Evolutionary conservation across 2,797 vertebrate species (phyloP).

Genomic region (Pseudochirops cupreus): DNA sequence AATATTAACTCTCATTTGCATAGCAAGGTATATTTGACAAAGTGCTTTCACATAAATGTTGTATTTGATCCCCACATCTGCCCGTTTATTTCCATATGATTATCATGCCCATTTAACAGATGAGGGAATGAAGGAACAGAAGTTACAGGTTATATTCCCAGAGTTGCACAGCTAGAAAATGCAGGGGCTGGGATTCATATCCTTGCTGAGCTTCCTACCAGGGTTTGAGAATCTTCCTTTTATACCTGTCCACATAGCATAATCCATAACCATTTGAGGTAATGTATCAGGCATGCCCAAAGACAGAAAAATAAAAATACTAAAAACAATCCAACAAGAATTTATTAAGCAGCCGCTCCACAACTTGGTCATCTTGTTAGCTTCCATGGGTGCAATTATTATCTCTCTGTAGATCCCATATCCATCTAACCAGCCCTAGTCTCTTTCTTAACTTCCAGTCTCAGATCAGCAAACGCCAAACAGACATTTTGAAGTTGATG

Average conservation of each 20-base stretch:
- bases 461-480: neutral
- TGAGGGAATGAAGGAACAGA: neutral
- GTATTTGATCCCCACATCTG: neutral
- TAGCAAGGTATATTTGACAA: neutral
- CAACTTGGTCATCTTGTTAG: neutral
- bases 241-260: neutral
- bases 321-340: neutral
- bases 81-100: neutral
- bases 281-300: constrained; percentile 16
- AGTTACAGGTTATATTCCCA: neutral
- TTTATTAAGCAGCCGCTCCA: neutral
- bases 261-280: neutral
- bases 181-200: neutral
- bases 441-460: neutral
- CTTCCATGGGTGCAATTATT: neutral
- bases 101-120: neutral
- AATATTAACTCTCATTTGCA: neutral
- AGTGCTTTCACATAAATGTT: neutral
- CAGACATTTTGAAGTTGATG: neutral
- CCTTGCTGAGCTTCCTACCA: neutral
- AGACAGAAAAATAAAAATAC: neutral
- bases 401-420: neutral
- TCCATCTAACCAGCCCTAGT: neutral
- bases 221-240: neutral
- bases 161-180: neutral